A percentile compares a stretch with the other conserved stretches of the same genome.
These are phyloP conservation scores for Ceratosolen solmsi DNA, from an alignment of 1,140 invertebrate species.

Conservation along the genomic window DNA sequence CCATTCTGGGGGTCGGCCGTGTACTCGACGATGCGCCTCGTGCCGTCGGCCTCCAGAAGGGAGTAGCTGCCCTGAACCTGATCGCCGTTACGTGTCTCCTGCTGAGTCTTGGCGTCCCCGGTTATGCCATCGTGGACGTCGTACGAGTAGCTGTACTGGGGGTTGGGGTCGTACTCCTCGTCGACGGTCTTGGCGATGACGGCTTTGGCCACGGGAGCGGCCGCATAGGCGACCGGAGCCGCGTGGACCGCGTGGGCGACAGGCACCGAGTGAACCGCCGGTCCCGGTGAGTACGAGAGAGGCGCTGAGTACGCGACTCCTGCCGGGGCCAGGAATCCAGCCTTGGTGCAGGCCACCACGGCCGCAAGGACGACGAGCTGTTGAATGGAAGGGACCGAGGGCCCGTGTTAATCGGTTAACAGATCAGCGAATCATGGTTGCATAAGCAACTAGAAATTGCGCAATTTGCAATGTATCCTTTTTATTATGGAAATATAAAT, in stretches of 20 bases:
- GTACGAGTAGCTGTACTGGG: slow-evolving; percentile 76
- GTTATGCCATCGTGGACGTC: slow-evolving; percentile 74
- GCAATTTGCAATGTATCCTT: too few relatives aligned
- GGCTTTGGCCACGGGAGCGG: slow-evolving; percentile 58
- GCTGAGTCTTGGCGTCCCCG: slow-evolving; percentile 74
- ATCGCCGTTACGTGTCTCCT: slow-evolving; percentile 75
- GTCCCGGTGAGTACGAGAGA: slow-evolving; percentile 51
- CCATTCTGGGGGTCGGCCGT: slow-evolving; percentile 74
- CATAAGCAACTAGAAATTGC: too few relatives aligned
- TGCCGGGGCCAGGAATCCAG: slow-evolving; percentile 59
- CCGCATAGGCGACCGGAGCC: slow-evolving; percentile 57
- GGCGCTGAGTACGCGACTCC: slow-evolving; percentile 48
- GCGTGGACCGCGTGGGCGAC: slow-evolving; percentile 43
- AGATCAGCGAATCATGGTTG: too few relatives aligned
- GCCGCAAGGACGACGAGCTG: slow-evolving; percentile 72
- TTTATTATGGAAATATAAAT: too few relatives aligned
- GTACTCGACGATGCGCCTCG: slow-evolving; percentile 75
- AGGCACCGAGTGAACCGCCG: slow-evolving; percentile 29
- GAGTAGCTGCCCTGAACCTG: slow-evolving; percentile 75
- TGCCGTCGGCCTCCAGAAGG: slow-evolving; percentile 76
- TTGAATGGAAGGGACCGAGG: too few relatives aligned
- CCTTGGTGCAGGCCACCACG: slow-evolving; percentile 69
- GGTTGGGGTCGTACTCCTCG: slow-evolving; percentile 71
- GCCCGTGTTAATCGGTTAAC: too few relatives aligned
- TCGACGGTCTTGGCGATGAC: slow-evolving; percentile 63